Percentiles rank a stretch among this genome's conserved stretches.
phyloP scores from a whole-genome alignment of 2,113 vertebrate genomes.

The Anoura caudifer region DNA sequence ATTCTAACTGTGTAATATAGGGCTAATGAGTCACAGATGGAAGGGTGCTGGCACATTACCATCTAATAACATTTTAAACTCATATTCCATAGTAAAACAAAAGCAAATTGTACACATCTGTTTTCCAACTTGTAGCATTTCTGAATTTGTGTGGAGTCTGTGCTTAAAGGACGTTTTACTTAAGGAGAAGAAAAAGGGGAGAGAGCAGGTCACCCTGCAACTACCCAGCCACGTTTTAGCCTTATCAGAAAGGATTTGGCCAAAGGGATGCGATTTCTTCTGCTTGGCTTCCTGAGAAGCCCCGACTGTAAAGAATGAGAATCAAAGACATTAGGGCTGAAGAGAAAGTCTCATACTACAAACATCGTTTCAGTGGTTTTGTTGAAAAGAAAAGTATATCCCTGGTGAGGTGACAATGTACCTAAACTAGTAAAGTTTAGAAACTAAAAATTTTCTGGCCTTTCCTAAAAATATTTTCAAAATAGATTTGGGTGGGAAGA shows the following conservation, averaged over 20 bases:
- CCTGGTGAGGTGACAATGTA: neutral
- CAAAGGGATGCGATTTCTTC: neutral
- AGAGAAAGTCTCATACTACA: neutral
- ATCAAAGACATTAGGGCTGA: neutral
- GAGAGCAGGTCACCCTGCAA: slow-evolving; percentile 54
- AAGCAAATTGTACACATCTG: slow-evolving; percentile 79
- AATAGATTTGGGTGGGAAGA: neutral
- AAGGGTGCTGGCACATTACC: slow-evolving; percentile 75
- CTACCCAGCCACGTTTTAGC: neutral
- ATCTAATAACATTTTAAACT: slow-evolving; percentile 80
- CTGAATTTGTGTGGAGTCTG: slow-evolving; percentile 56
- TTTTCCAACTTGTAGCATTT: slow-evolving; percentile 74
- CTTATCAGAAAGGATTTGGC: slow-evolving; percentile 43
- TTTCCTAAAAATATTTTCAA: neutral
- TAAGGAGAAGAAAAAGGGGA: slow-evolving; percentile 54
- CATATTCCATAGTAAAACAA: slow-evolving; percentile 79
- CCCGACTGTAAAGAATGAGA: neutral
- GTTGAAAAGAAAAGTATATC: slow-evolving; percentile 8
- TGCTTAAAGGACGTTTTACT: slow-evolving; percentile 65
- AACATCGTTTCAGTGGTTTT: neutral
- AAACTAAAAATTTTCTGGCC: neutral
- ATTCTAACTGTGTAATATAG: slow-evolving; percentile 72
- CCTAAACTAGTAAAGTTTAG: neutral
- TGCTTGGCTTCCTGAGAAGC: neutral
- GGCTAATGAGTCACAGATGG: slow-evolving; percentile 86